Evolutionary conservation across 2,113 vertebrate genomes (phyloP).

Genomic region (Platycercus adscitus): DNA sequence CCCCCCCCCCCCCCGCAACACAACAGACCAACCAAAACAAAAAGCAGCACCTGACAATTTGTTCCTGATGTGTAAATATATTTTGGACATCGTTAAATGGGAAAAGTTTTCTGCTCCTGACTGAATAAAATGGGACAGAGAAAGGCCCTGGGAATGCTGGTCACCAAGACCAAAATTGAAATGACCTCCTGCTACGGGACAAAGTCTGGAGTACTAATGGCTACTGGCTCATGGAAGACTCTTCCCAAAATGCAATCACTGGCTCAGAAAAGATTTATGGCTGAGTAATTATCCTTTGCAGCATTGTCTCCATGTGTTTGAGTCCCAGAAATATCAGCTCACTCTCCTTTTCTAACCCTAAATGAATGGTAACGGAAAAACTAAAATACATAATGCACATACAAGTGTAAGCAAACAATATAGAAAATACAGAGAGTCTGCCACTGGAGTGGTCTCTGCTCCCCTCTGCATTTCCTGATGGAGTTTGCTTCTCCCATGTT

Average conservation of each 20-base stretch:
- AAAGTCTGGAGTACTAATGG: not conserved
- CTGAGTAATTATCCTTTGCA: not conserved
- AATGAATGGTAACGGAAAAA: not conserved
- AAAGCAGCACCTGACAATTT: not conserved
- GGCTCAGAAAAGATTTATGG: not conserved
- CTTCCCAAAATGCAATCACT: not conserved
- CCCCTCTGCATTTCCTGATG: not conserved
- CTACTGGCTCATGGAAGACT: not conserved
- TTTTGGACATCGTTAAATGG: not conserved
- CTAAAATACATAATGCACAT: not conserved
- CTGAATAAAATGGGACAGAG: not conserved
- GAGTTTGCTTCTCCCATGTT: not conserved
- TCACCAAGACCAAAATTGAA: not conserved
- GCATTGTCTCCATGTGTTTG: not conserved
- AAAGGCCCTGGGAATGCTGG: not conserved
- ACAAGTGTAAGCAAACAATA: not conserved
- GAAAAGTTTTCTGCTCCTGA: not conserved
- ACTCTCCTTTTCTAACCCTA: not conserved
- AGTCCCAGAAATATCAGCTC: not conserved
- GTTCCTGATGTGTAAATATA: not conserved
- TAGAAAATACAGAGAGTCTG: not conserved
- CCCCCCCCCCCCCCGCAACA: too few relatives aligned
- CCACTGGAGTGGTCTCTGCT: not conserved
- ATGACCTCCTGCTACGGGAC: not conserved
- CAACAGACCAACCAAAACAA: not conserved